Base-by-base conservation (phyloP, 2,888 invertebrate genomes). In the Dexiosoma caninum region DNA sequence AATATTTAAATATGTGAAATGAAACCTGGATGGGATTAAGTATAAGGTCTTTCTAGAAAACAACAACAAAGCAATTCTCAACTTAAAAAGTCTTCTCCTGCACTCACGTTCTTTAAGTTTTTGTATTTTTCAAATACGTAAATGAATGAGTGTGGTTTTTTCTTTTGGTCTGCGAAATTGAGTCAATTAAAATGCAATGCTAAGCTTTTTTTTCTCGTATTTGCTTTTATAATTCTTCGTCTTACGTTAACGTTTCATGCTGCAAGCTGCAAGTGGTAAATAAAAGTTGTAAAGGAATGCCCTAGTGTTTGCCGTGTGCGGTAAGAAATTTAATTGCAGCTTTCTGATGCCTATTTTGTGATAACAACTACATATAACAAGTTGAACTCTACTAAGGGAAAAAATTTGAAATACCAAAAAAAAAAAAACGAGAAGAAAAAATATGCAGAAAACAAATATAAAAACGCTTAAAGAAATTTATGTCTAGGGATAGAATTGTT, bases 301-400 rank as follows among this genome's bases (percentile, higher is more conserved):
- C 9, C 5, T 51, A 55, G 66, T 49, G 49, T 66, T 76, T 76
- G 77, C 76, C 67, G 81, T 72, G 77, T 81, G 81, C 72, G 81
- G 77, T 81, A 77, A 59, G 77, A 67, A 72, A 77, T 77, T 81
- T 77, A 81, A 81, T 81, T 81, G 81, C 81, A 77, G 55, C 67
- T 62, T 79, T 46, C 57, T 77, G 77, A 81, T 77, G 81, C 81
- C 81, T 69, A 49, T 32, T 55, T 72, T 77, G 62, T 69, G 81
- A 81, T 81, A 81, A 51, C 30, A 71, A 72, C 42, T 62, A n/a
- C n/a, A n/a, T n/a, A 44, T 14, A 59, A 42, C 27, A 46, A 59
- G 66, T 70, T 16, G 32, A 27, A 55, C 40, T 57, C 35, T 23
- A 16, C 32, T 55, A 14, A 12, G 30, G 7, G 23, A 37, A 8